Conservation (phyloP, 2,797 vertebrate species). For the Tenualosa thibaudeaui region DNA sequence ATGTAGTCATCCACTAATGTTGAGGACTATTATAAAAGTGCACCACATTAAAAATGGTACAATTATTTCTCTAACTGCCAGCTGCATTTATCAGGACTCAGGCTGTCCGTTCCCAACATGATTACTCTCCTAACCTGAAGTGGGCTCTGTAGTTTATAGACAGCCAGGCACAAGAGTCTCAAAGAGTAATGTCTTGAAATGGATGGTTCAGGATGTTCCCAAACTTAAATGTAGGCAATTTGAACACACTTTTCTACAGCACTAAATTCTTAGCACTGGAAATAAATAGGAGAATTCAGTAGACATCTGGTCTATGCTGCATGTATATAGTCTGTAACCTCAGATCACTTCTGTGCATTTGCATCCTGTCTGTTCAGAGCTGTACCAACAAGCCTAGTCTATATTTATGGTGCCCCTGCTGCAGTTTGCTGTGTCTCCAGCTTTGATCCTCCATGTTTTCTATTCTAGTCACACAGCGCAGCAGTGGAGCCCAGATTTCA, state of each 20-base stretch:
- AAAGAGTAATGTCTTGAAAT: background rate
- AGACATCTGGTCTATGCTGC: background rate
- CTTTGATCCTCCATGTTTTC: background rate
- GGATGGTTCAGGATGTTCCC: background rate
- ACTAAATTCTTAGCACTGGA: background rate
- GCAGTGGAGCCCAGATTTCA: background rate
- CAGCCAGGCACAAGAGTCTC: background rate
- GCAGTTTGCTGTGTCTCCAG: background rate
- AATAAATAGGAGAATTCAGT: background rate
- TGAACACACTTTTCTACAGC: background rate
- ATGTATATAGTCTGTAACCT: background rate
- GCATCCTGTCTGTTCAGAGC: background rate
- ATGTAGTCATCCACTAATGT: constrained; percentile 39
- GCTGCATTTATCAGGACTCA: constrained; percentile 5
- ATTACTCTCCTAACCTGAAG: background rate
- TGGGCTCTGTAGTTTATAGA: background rate
- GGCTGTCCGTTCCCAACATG: constrained; percentile 19
- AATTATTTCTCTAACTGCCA: constrained; percentile 19
- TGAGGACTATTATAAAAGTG: constrained; percentile 34
- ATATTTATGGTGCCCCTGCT: background rate
- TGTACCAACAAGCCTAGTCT: background rate
- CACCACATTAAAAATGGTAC: constrained; percentile 24
- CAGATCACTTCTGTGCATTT: background rate
- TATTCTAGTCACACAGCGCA: background rate
- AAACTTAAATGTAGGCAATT: background rate